A percentile compares a stretch with the other conserved stretches of the same genome.
phyloP scores from a whole-genome alignment of 2,113 vertebrate genomes.

The Nycticryphes semicollaris region DNA sequence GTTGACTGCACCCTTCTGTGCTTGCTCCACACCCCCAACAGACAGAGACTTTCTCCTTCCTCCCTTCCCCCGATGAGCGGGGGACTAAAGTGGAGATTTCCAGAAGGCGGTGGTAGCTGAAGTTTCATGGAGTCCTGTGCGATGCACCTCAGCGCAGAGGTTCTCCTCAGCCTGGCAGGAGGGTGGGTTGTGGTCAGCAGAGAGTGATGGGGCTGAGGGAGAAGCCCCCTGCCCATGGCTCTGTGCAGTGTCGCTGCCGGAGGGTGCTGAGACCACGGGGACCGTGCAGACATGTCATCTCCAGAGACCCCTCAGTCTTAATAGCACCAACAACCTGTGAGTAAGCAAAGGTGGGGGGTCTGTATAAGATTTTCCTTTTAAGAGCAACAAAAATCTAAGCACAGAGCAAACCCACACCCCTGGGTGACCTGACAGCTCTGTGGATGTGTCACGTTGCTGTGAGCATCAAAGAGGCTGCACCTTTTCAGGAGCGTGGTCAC shows the following conservation, averaged over 20 bases:
- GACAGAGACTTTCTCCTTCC: background rate
- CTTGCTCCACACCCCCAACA: background rate
- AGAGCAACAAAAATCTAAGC: background rate
- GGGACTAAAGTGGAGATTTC: background rate
- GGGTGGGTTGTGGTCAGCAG: background rate
- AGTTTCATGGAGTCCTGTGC: background rate
- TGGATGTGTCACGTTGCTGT: too few species aligned
- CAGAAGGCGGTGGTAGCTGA: background rate
- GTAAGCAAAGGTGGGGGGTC: background rate
- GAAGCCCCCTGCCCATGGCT: background rate
- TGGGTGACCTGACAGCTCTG: background rate
- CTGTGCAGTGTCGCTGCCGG: too few species aligned
- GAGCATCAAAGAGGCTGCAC: background rate
- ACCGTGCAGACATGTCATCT: accelerated
- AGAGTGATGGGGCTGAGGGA: background rate
- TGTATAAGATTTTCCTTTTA: background rate
- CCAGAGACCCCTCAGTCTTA: background rate
- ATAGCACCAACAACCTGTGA: background rate
- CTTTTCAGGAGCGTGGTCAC: background rate
- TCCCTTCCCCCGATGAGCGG: too few species aligned
- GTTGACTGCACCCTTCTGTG: background rate
- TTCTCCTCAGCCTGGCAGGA: background rate
- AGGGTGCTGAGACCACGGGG: background rate
- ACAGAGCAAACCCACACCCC: background rate
- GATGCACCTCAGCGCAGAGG: accelerated